Evolutionary conservation across 2,113 vertebrate genomes (phyloP).

Genomic region (Spilogale gracilis): DNA sequence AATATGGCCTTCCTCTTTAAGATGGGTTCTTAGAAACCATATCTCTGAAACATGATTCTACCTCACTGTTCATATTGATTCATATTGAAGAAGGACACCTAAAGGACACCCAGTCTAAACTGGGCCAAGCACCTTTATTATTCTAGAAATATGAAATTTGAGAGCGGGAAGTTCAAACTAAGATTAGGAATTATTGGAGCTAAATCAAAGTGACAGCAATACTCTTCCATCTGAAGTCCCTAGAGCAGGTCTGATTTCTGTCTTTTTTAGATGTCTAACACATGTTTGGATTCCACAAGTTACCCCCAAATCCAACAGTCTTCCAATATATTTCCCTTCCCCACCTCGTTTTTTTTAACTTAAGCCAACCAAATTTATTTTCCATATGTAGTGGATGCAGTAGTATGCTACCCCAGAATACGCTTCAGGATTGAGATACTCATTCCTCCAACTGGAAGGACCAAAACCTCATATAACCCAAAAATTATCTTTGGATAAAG

Average conservation of each 20-base stretch:
- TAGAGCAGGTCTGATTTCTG: neutral
- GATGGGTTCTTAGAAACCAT: neutral
- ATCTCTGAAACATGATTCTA: neutral
- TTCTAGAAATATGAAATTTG: neutral
- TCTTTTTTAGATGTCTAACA: neutral
- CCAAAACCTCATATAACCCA: neutral
- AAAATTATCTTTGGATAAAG: neutral
- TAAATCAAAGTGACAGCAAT: neutral
- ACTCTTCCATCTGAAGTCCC: neutral
- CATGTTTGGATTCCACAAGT: neutral
- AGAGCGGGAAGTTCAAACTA: neutral
- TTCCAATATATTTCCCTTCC: neutral
- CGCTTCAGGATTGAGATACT: neutral
- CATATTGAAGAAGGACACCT: neutral
- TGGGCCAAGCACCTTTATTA: neutral
- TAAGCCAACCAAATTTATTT: slow-evolving; percentile 10
- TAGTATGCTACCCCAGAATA: neutral
- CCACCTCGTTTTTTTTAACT: neutral
- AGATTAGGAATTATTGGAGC: neutral
- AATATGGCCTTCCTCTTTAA: neutral
- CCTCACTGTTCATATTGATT: neutral
- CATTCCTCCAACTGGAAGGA: neutral
- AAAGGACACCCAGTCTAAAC: neutral
- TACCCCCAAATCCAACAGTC: slow-evolving; percentile 1
- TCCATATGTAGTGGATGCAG: neutral